Evolutionary conservation across 2,113 vertebrate species (phyloP).

Genomic region (Psettodes erumei): DNA sequence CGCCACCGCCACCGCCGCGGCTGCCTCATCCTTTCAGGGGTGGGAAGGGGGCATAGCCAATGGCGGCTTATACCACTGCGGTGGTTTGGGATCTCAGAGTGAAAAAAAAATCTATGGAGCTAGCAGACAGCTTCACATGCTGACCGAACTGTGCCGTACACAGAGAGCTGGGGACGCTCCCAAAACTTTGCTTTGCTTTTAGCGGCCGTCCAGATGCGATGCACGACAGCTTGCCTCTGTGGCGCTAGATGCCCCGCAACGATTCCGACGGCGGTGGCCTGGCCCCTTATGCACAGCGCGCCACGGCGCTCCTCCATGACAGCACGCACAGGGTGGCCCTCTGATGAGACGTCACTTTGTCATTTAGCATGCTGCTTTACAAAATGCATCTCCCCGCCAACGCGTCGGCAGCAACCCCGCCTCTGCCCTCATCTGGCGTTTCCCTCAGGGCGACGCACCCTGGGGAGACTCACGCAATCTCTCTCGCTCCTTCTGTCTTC

Average conservation of each 20-base stretch:
- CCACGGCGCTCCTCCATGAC: conserved; percentile 58
- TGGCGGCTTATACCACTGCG: conserved; percentile 6
- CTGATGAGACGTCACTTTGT: conserved; percentile 85
- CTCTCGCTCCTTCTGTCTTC: conserved; percentile 40
- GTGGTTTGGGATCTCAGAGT: conserved; percentile 23
- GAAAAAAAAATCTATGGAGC: conserved; percentile 7
- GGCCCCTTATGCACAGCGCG: too few relatives aligned
- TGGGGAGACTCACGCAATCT: conserved; percentile 58
- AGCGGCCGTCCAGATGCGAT: conserved; percentile 54
- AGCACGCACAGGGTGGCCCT: conserved; percentile 66
- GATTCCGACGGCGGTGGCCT: too few relatives aligned
- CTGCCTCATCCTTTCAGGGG: conserved; percentile 41
- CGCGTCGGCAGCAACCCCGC: conserved; percentile 73
- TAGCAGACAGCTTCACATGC: too few relatives aligned
- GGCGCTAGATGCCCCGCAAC: too few relatives aligned
- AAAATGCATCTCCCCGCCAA: conserved; percentile 80
- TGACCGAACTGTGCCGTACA: too few relatives aligned
- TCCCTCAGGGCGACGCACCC: conserved; percentile 81
- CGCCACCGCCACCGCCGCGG: conserved; percentile 38
- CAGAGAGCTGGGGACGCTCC: too few relatives aligned
- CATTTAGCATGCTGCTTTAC: conserved; percentile 83
- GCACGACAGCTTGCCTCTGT: conserved; percentile 37
- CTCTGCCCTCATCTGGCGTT: conserved; percentile 80
- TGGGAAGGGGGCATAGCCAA: conserved; percentile 29
- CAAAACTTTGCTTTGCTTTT: too few relatives aligned